phyloP scores from a whole-genome alignment of 2,113 vertebrate genomes.

The Cheilinus undulatus region DNA sequence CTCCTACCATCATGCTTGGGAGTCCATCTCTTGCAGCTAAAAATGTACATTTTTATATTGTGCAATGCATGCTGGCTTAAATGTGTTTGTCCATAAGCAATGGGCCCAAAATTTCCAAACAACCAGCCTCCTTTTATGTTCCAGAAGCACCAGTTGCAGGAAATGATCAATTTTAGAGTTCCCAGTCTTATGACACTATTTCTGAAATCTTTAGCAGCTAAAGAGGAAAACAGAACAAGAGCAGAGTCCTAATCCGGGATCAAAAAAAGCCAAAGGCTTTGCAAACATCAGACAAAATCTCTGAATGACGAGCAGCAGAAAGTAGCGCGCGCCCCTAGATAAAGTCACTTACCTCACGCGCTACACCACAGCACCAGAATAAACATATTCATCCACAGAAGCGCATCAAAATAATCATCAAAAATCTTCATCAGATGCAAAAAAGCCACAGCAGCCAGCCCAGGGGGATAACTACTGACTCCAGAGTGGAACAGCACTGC shows the following conservation, averaged over 20 bases:
- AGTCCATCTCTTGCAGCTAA: background rate
- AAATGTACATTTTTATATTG: background rate
- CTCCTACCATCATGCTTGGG: background rate
- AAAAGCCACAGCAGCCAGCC: conserved; percentile 44
- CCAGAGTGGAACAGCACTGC: conserved; percentile 10
- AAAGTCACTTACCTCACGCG: conserved; percentile 81
- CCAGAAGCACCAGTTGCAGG: conserved; percentile 48
- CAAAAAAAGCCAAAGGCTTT: conserved; percentile 18
- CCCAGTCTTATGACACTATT: background rate
- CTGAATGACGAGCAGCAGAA: conserved; percentile 53
- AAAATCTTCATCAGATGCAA: conserved; percentile 56
- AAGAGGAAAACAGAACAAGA: background rate
- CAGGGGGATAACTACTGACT: background rate
- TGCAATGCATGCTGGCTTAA: too few species aligned
- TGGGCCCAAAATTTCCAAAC: conserved; percentile 1
- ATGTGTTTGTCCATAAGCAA: background rate
- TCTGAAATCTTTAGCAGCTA: background rate
- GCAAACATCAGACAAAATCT: conserved; percentile 19
- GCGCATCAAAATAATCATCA: conserved; percentile 37
- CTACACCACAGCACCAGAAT: conserved; percentile 61
- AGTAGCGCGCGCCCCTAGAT: conserved; percentile 65
- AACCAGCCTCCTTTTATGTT: background rate
- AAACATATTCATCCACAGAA: conserved; percentile 72
- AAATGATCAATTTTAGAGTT: conserved; percentile 8
- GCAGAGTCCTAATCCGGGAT: background rate